Percentiles rank a stretch among this genome's conserved stretches.
phyloP scores from a whole-genome alignment of 2,888 invertebrate species.

The Podabrus alpinus region DNA sequence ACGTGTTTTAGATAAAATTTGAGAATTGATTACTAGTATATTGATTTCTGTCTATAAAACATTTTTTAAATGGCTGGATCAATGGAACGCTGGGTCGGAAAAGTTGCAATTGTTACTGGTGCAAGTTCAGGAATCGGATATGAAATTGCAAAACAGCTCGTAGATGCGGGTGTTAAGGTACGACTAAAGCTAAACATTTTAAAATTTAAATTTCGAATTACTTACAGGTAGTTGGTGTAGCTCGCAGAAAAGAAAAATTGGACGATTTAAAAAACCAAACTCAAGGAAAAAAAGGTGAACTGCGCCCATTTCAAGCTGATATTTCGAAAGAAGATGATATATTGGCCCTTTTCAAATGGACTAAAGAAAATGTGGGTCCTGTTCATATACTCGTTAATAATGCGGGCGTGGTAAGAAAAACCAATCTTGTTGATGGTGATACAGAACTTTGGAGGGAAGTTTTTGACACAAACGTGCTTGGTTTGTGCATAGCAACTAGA shows the following conservation, averaged over 20 bases:
- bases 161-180: not conserved
- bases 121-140: not conserved
- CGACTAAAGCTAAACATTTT: not conserved
- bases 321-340: slow-evolving; percentile 32
- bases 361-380: no score
- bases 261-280: slow-evolving; percentile 3
- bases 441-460: slow-evolving; percentile 3
- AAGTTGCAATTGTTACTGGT: not conserved
- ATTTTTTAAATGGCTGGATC: no score
- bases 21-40: no score
- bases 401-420: no score
- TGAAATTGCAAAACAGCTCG: not conserved
- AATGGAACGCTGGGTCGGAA: not conserved
- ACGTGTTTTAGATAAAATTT: no score
- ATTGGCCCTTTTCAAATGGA: slow-evolving; percentile 26
- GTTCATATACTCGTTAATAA: no score
- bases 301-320: slow-evolving; percentile 31
- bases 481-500: slow-evolving; percentile 20
- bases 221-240: not conserved
- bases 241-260: slow-evolving; percentile 3
- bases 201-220: not conserved
- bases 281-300: slow-evolving; percentile 19
- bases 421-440: slow-evolving; percentile 19
- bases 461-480: slow-evolving; percentile 26
- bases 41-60: no score